Evolutionary conservation across 2,888 invertebrate genomes (phyloP), one percentile per base, ranked within the genome.

Genomic region (Stenodema calcarata): DNA sequence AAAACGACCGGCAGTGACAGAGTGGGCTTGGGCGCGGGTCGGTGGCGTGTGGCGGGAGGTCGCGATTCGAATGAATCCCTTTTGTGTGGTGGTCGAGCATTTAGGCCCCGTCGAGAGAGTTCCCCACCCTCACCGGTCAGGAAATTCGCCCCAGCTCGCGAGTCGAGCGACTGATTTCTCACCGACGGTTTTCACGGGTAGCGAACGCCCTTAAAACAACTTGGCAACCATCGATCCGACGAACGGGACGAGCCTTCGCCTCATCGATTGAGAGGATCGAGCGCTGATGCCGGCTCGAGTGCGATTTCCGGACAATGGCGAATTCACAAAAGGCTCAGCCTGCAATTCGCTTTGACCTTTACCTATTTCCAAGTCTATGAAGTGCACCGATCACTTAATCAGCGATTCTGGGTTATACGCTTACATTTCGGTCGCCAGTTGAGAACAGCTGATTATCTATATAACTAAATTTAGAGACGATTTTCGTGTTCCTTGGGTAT

Each of bases 21-120:
- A 27, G 18, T n/a, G 30, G 16, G 0, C 14, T 4, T 0, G 73
- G 35, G 28, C 30, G 73, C 30, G 73, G n/a, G 35, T 16, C 73
- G n/a, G 73, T 73, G 35, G 73, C 73, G 35, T 35, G 73, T 73
- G 73, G 35, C 73, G 73, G 73, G 35, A 62, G 73, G 73, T 73
- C 73, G 41, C 35, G 18, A n/a, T 73, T 18, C n/a, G 41, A 73
- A 73, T 73, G 73, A 35, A 18, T 18, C 73, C 73, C 41, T 73
- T 73, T 73, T 73, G 73, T 73, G 16, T 16, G 30, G 35, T 7
- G 7, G 23, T 0, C 62, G 23, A 12, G 62, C 50, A n/a, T 16
- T 62, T 62, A 7, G 23, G 18, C 11, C 27, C 62, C 23, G n/a
- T 23, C 23, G 35, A 35, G 35, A 7, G 2, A n/a, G 12, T 16